Evolutionary conservation across 2,113 vertebrate genomes (phyloP).

Genomic region (Mormoops blainvillei): DNA sequence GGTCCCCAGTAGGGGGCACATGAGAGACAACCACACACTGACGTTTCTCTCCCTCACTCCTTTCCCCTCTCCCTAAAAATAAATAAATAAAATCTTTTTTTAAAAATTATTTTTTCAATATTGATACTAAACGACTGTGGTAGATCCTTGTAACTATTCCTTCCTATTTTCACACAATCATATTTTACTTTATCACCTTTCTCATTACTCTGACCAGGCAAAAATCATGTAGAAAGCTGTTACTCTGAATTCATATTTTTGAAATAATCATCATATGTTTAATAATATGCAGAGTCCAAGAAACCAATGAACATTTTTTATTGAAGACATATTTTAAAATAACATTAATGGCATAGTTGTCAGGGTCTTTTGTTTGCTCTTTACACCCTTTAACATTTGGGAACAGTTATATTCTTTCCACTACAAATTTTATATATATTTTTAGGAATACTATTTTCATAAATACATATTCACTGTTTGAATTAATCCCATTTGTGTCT

Average conservation of each 20-base stretch:
- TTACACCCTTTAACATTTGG: neutral
- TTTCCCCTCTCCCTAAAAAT: too few relatives aligned
- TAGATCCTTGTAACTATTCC: neutral
- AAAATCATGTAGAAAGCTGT: neutral
- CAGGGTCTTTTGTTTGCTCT: neutral
- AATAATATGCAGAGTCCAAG: neutral
- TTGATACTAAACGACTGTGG: neutral
- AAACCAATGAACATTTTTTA: neutral
- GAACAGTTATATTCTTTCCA: neutral
- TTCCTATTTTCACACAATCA: neutral
- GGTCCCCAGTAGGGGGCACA: too few relatives aligned
- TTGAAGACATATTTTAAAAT: neutral
- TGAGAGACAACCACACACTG: too few relatives aligned
- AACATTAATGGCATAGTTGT: neutral
- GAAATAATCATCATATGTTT: neutral
- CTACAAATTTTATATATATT: neutral
- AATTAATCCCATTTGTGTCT: neutral
- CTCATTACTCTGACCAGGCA: neutral
- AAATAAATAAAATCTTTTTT: too few relatives aligned
- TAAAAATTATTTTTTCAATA: neutral
- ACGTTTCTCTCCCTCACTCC: too few relatives aligned
- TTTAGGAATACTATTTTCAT: neutral
- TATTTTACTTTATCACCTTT: neutral
- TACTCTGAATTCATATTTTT: conserved; percentile 4
- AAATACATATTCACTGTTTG: conserved; percentile 4